Evolutionary conservation across 2,113 vertebrate genomes (phyloP), one percentile per base, ranked within the genome.

Genomic region (Epinephelus fuscoguttatus): DNA sequence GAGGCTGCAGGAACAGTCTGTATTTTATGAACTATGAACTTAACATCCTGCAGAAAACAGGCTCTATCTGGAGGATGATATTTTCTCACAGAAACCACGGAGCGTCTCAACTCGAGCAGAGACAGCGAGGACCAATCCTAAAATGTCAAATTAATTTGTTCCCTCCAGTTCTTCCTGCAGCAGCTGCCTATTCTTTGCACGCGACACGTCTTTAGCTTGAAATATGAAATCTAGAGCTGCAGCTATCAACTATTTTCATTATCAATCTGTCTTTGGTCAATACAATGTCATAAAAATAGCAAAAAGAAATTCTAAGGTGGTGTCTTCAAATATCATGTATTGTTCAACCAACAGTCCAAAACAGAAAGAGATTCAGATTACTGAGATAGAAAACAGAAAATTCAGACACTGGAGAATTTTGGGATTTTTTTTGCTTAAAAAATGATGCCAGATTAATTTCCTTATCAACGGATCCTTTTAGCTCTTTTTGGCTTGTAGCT

Each of bases 1-100:
- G 9, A 73, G 52, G 55, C 73, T 81, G 85, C 63, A 78, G 74
- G 50, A 77, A 83, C 73, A 52, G 81, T 71, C 55, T 72, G 81
- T 30, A 53, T 73, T 70, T 66, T 61, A 3, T 52, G 62, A 70
- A 50, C 23, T 70, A 37, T 67, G 71, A 81, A 45, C 42, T 45
- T 10, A 75, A 60, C 6, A 42, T 17, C 37, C 56, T 27, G 62
- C 69, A 60, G 84, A 14, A 75, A 61, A 40, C 67, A 14, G 55
- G 1, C 72, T 5, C 23, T 15, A 62, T 37, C 18, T 45, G 11
- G 42, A 45, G 42, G 42, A 45, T 61, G 67, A 69, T 52, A 61
- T 71, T 55, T 27, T 23, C 50, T 47, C 50, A 53, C 30, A 70
- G n/a, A 52, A 37, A 9, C 33, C 37, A 18, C 18, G 3, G 30